Evolutionary conservation across 35 echinoderm and acorn worm species (phyloP).

Genomic region (Acanthaster planci): DNA sequence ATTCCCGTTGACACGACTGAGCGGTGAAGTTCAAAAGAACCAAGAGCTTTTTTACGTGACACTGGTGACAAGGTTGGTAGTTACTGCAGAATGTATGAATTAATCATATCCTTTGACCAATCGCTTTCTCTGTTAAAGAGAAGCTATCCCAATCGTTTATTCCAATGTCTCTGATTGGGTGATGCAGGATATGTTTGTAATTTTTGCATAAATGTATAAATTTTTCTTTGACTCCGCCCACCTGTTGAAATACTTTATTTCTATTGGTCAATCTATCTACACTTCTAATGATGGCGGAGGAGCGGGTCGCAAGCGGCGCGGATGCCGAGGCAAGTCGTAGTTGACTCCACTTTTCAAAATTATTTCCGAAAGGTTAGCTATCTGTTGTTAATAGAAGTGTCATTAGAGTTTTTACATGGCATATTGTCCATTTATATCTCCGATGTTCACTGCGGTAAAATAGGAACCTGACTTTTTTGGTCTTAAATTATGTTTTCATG

Average conservation of each 20-base stretch:
- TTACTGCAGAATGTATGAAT: conserved; percentile 23
- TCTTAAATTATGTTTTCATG: too few species aligned
- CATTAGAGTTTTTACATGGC: too few species aligned
- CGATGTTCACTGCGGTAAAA: too few species aligned
- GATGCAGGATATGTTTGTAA: background rate
- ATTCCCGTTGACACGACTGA: conserved; percentile 11
- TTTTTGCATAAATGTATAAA: conserved; percentile 18
- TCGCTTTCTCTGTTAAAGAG: background rate
- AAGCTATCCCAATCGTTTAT: background rate
- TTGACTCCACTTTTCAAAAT: too few species aligned
- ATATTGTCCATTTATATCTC: too few species aligned
- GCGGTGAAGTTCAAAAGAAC: conserved; percentile 19
- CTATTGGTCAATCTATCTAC: conserved; percentile 16
- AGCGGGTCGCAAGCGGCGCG: too few species aligned
- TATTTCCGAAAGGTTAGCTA: too few species aligned
- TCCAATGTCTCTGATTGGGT: background rate
- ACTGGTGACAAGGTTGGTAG: conserved; percentile 21
- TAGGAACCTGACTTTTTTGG: too few species aligned
- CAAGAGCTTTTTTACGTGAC: background rate
- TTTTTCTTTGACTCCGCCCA: background rate
- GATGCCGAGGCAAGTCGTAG: too few species aligned
- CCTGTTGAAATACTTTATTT: conserved; percentile 1
- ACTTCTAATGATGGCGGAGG: too few species aligned
- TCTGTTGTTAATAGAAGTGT: too few species aligned
- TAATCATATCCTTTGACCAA: conserved; percentile 10